Percentiles rank a stretch among this genome's conserved stretches.
phyloP scores from a whole-genome alignment of 2,113 vertebrate genomes.

The Oreotrochilus melanogaster region DNA sequence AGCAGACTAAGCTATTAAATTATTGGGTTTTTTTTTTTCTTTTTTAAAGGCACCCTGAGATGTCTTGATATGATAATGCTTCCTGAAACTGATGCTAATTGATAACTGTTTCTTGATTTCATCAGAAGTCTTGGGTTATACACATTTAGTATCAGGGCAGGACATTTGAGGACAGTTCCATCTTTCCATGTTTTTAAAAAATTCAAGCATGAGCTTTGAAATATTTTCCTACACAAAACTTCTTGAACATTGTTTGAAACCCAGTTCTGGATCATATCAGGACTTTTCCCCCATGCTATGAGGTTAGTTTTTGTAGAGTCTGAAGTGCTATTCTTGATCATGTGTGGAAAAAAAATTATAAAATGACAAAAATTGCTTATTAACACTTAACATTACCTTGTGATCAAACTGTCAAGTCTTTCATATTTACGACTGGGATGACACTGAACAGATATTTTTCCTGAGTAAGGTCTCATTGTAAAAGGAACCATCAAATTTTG shows the following conservation, averaged over 20 bases:
- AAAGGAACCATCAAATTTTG: not conserved
- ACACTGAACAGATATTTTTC: not conserved
- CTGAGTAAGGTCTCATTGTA: not conserved
- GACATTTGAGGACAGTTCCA: not conserved
- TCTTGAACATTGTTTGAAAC: not conserved
- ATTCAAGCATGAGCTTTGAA: not conserved
- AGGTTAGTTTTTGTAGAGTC: not conserved
- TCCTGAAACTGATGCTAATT: slow-evolving; percentile 51
- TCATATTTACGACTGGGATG: not conserved
- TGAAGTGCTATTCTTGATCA: not conserved
- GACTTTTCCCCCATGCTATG: not conserved
- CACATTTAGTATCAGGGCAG: not conserved
- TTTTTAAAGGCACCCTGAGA: slow-evolving; percentile 52
- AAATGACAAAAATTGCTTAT: not conserved
- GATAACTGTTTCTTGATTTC: slow-evolving; percentile 29
- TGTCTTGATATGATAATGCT: slow-evolving; percentile 2
- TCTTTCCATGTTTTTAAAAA: not conserved
- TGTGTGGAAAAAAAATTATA: not conserved
- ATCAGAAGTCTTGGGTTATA: slow-evolving; percentile 16
- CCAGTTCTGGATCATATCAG: not conserved
- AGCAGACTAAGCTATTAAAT: slow-evolving; percentile 49
- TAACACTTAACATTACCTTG: not conserved
- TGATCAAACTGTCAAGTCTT: not conserved
- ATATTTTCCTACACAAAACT: not conserved
- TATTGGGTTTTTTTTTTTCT: slow-evolving; percentile 2